Percentiles rank a stretch among this genome's conserved stretches.
These are phyloP conservation scores for Capromys pilorides DNA, from an alignment of 2,797 vertebrate species.

Conservation along the genomic window DNA sequence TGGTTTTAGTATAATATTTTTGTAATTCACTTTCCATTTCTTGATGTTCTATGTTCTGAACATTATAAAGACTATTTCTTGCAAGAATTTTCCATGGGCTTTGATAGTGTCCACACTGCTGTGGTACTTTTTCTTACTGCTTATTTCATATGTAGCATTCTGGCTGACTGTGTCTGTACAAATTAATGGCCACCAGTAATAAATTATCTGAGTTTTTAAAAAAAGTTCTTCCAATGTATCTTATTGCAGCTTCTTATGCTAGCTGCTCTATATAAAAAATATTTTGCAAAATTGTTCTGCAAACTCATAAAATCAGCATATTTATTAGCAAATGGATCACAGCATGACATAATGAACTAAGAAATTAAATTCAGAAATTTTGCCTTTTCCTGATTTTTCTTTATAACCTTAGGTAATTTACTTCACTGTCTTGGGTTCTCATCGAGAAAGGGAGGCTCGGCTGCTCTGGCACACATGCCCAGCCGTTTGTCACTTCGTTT, in stretches of 20 bases:
- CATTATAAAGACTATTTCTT: background rate
- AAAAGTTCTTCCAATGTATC: background rate
- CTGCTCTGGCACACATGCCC: background rate
- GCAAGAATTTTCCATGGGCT: background rate
- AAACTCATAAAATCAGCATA: background rate
- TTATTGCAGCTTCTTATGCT: background rate
- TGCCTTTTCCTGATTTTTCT: background rate
- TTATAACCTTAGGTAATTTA: background rate
- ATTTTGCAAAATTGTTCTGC: background rate
- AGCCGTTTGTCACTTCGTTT: background rate
- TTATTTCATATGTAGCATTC: background rate
- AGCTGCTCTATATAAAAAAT: background rate
- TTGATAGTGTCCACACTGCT: background rate
- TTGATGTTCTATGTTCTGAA: background rate
- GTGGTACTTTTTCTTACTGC: background rate
- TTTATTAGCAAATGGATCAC: background rate
- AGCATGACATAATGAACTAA: background rate
- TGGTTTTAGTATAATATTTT: constrained; percentile 26
- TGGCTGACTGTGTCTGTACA: background rate
- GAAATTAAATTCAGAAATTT: background rate
- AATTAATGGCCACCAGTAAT: background rate
- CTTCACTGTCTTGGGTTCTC: background rate
- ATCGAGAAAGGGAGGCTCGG: background rate
- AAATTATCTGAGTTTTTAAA: background rate
- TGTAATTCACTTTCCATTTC: background rate